Conservation (phyloP, 2,888 invertebrate genomes). For the Campoletis raptor region DNA sequence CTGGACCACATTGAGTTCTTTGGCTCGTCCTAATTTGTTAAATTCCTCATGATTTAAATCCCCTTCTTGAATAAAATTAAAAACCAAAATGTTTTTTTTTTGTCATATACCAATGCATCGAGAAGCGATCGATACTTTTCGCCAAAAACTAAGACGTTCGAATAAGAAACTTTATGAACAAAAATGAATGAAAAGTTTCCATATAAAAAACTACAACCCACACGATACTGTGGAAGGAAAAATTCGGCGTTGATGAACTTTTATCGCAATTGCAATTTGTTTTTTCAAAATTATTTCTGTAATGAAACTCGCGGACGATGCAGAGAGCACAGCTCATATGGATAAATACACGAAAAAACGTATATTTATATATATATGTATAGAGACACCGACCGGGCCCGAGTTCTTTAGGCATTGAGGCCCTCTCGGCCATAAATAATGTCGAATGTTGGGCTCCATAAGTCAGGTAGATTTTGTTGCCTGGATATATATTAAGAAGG, state of each 20-base stretch:
- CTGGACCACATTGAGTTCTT: conserved; percentile 34
- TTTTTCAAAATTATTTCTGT: not conserved
- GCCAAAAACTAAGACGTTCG: not conserved
- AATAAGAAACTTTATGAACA: not conserved
- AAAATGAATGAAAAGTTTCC: not conserved
- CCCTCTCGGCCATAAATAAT: conserved; percentile 82
- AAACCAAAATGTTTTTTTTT: not conserved
- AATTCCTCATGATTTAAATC: conserved; percentile 30
- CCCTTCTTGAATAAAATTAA: conserved; percentile 18
- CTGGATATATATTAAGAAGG: conserved; percentile 68
- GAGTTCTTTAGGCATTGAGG: conserved; percentile 76
- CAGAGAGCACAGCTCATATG: not conserved
- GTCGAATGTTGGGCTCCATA: conserved; percentile 82
- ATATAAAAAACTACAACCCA: too few species aligned
- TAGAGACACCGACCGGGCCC: conserved; percentile 63
- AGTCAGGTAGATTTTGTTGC: conserved; percentile 83
- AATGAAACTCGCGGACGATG: not conserved
- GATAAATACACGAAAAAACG: not conserved
- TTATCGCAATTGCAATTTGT: not conserved
- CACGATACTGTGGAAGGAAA: not conserved
- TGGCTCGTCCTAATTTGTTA: conserved; percentile 35
- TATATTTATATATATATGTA: conserved; percentile 47
- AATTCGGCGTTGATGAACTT: not conserved
- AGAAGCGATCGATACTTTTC: not conserved
- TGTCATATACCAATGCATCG: not conserved